phyloP scores from a whole-genome alignment of 2,113 vertebrate genomes.

The Octodon degus region DNA sequence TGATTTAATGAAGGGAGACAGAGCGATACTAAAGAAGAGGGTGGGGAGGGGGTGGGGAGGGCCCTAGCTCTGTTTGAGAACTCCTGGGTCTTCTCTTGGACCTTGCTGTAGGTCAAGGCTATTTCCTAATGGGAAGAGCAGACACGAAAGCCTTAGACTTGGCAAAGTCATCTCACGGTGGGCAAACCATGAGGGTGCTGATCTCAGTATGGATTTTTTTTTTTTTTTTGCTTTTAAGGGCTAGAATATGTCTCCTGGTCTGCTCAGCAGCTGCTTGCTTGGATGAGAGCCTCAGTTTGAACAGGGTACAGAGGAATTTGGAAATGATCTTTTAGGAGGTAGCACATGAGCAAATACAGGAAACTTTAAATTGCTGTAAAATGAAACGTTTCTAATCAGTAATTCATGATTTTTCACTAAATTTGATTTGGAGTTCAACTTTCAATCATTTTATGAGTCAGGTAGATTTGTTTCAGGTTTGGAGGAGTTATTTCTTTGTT shows the following conservation, averaged over 20 bases:
- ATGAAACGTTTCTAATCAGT: constrained; percentile 61
- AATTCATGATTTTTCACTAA: constrained; percentile 37
- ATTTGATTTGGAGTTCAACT: neutral
- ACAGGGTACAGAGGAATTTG: neutral
- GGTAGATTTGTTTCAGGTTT: constrained; percentile 25
- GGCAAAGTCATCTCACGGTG: neutral
- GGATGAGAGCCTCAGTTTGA: neutral
- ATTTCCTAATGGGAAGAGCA: neutral
- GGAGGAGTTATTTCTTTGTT: neutral
- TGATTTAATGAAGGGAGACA: constrained; percentile 21
- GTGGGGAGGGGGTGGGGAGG: too few relatives aligned
- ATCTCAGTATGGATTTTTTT: neutral
- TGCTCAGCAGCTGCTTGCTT: neutral
- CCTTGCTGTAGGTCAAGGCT: neutral
- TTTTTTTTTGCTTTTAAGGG: neutral
- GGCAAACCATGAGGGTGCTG: neutral
- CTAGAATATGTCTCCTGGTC: neutral
- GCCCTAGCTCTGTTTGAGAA: neutral
- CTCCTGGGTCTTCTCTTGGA: neutral
- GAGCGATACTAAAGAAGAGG: neutral
- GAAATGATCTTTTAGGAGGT: neutral
- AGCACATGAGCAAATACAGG: neutral
- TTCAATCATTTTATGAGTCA: constrained; percentile 47
- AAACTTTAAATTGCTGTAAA: constrained; percentile 22
- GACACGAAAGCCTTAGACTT: neutral